Conservation (phyloP, 2,888 invertebrate species). For the Resseliella maxima region DNA sequence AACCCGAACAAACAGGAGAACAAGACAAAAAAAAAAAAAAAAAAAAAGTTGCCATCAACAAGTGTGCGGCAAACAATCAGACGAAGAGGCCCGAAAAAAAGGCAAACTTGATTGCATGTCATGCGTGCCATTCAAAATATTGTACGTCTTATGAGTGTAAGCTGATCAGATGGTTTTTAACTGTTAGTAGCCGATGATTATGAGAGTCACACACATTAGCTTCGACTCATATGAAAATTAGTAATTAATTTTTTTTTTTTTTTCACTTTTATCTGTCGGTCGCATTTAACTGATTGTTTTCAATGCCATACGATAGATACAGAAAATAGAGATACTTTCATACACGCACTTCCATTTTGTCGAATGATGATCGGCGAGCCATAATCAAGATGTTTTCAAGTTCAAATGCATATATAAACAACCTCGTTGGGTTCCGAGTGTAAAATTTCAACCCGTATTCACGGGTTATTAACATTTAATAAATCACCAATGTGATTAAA, state of each 20-base stretch:
- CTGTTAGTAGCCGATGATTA: conserved; percentile 32
- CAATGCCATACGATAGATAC: background rate
- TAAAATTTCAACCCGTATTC: background rate
- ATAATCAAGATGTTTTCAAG: conserved; percentile 18
- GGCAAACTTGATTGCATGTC: conserved; percentile 4
- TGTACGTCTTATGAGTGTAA: background rate
- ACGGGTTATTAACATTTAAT: conserved; percentile 15
- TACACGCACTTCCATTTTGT: background rate
- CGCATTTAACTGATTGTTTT: background rate
- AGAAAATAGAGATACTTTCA: conserved; percentile 46
- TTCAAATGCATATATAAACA: conserved; percentile 43
- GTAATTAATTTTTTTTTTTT: conserved; percentile 53
- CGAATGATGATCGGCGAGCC: background rate
- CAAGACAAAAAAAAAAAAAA: background rate
- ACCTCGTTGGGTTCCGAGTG: background rate
- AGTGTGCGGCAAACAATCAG: background rate
- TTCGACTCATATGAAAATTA: background rate
- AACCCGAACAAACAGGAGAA: background rate
- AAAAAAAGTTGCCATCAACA: background rate
- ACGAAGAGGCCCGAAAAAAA: background rate
- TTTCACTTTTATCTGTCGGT: no score
- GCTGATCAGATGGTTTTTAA: background rate
- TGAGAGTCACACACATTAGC: conserved; percentile 31
- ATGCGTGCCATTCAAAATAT: background rate
- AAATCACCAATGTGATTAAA: background rate